A percentile compares a stretch with the other conserved stretches of the same genome.
phyloP scores from a whole-genome alignment of 2,797 vertebrate genomes.

The Cetoscarus ocellatus region DNA sequence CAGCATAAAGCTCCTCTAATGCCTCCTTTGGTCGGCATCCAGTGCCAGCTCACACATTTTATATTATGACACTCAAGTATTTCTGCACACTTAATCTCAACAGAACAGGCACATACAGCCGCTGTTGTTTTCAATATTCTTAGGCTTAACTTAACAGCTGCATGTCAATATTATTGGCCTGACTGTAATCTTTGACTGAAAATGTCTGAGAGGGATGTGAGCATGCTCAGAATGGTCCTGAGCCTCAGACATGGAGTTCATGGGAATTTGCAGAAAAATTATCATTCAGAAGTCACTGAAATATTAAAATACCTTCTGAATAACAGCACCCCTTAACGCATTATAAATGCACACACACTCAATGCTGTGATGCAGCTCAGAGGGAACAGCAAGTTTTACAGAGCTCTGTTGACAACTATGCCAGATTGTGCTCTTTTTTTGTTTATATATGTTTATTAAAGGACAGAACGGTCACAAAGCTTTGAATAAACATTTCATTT shows the following conservation, averaged over 20 bases:
- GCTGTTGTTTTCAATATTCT: slow-evolving; percentile 10
- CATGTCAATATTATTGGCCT: neutral
- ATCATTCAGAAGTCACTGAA: no score
- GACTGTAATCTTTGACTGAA: neutral
- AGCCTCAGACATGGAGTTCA: neutral
- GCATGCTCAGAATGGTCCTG: neutral
- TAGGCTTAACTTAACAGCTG: neutral
- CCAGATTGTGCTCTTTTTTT: no score
- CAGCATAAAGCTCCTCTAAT: slow-evolving; percentile 38
- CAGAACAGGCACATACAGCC: slow-evolving; percentile 13
- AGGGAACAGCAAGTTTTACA: no score
- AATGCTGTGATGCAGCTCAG: no score
- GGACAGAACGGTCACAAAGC: no score
- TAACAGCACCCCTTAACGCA: no score
- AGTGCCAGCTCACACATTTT: neutral
- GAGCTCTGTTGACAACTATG: no score
- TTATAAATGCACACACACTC: no score
- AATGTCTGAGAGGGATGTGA: neutral
- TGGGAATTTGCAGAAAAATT: no score
- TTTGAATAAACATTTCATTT: no score
- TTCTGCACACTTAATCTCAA: slow-evolving; percentile 6
- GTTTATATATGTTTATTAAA: no score
- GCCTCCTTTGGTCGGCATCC: slow-evolving; percentile 35
- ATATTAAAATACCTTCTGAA: no score
- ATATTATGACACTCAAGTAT: slow-evolving; percentile 6